Evolutionary conservation across 2,888 invertebrate genomes (phyloP).

Genomic region (Ecliptopera silaceata): DNA sequence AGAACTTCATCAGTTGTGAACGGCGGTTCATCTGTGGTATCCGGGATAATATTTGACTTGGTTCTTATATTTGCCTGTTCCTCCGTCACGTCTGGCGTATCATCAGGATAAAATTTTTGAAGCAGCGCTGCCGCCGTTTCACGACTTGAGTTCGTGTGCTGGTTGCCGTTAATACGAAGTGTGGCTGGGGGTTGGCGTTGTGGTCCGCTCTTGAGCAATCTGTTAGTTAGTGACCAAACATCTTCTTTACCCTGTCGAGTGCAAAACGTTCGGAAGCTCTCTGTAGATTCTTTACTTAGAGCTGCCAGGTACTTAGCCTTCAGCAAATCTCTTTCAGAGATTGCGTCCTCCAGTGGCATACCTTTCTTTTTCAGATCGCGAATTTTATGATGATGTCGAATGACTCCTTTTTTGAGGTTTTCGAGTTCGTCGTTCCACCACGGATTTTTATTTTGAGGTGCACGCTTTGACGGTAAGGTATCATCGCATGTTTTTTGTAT

Average conservation of each 20-base stretch:
- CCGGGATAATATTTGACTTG: background rate
- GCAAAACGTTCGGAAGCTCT: background rate
- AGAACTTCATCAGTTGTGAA: background rate
- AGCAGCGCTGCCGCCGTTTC: background rate
- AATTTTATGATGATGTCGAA: background rate
- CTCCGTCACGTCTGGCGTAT: background rate
- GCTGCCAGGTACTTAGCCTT: background rate
- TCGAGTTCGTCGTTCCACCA: slow-evolving; percentile 2
- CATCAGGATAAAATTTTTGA: background rate
- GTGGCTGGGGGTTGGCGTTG: background rate
- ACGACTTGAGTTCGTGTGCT: no score
- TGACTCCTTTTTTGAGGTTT: background rate
- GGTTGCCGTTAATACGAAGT: background rate
- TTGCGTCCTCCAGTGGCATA: background rate
- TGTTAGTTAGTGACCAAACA: slow-evolving; percentile 2
- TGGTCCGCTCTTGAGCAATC: background rate
- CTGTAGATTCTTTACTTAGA: background rate
- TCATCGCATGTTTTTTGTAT: background rate
- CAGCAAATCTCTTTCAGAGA: background rate
- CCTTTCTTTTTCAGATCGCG: background rate
- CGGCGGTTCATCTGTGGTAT: background rate
- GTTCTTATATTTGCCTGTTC: background rate
- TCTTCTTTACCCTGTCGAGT: background rate
- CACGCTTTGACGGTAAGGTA: background rate
- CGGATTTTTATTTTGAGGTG: background rate